Percentiles rank a stretch among this genome's conserved stretches.
Conservation (phyloP, 2,888 invertebrate genomes). For the Brenthis ino region DNA sequence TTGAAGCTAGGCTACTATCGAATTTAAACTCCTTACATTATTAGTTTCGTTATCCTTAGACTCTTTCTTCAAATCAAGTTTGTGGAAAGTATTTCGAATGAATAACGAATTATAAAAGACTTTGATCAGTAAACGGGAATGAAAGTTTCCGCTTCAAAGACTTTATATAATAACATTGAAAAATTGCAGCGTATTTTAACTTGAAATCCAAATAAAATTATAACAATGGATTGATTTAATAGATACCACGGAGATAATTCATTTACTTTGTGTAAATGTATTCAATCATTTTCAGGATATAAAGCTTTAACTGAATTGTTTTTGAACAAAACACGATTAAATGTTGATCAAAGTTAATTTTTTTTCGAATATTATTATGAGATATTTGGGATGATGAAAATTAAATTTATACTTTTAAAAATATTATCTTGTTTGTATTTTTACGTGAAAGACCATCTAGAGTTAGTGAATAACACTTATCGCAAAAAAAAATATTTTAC, state of each 20-base stretch:
- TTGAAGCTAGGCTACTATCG: background rate
- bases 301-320: background rate
- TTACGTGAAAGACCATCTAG: too few species aligned
- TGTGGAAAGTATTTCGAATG: conserved; percentile 14
- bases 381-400: too few species aligned
- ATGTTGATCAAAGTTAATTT: too few species aligned
- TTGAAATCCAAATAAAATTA: conserved; percentile 11
- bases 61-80: conserved; percentile 8
- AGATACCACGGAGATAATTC: conserved; percentile 15
- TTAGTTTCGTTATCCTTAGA: conserved; percentile 10
- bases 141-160: conserved; percentile 28
- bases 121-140: conserved; percentile 26
- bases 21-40: background rate
- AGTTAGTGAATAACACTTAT: too few species aligned
- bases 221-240: conserved; percentile 22
- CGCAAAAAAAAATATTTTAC: too few species aligned
- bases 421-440: too few species aligned
- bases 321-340: background rate
- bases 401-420: too few species aligned
- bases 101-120: conserved; percentile 25
- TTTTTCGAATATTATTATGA: too few species aligned
- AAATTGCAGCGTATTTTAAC: conserved; percentile 16
- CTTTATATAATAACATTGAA: conserved; percentile 29
- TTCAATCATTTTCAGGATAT: conserved; percentile 17
- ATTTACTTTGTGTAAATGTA: conserved; percentile 7